Percentiles rank a stretch among this genome's conserved stretches.
Conservation (phyloP, 2,113 vertebrate species). For the Syngnathus typhle region DNA sequence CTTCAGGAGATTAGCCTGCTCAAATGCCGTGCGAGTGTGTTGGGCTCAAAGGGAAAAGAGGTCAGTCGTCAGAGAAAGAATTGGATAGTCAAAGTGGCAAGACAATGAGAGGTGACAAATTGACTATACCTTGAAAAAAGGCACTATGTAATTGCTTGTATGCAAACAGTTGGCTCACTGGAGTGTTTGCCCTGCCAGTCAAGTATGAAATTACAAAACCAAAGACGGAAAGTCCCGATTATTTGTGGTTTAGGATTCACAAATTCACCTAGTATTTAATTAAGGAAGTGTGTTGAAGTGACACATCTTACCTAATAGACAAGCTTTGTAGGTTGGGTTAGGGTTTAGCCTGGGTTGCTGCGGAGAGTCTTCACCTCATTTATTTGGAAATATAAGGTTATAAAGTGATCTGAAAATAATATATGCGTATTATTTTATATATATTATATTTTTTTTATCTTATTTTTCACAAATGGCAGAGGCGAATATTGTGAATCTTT, state of each 20-base stretch:
- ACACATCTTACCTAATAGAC: too few species aligned
- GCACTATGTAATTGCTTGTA: not conserved
- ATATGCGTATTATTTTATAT: too few species aligned
- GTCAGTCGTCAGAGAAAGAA: slow-evolving; percentile 6
- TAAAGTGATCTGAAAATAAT: too few species aligned
- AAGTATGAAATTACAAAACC: not conserved
- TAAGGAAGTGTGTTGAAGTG: too few species aligned
- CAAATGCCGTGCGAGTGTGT: slow-evolving; percentile 39
- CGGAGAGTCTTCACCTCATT: too few species aligned
- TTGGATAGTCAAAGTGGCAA: slow-evolving; percentile 13
- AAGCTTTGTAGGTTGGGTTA: too few species aligned
- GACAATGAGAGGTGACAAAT: not conserved
- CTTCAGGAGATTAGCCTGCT: slow-evolving; percentile 59
- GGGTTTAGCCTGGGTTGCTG: too few species aligned
- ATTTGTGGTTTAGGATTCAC: not conserved
- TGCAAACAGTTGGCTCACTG: not conserved
- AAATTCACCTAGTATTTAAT: not conserved
- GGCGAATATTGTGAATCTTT: too few species aligned
- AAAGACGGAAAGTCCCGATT: not conserved
- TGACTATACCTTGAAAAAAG: not conserved
- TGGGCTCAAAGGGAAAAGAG: slow-evolving; percentile 14
- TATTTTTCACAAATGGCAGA: too few species aligned
- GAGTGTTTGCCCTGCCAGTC: not conserved
- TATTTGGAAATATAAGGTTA: too few species aligned
- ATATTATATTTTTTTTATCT: too few species aligned